Conservation (phyloP, 2,113 vertebrate species). For the Mesoclemmys tuberculata region DNA sequence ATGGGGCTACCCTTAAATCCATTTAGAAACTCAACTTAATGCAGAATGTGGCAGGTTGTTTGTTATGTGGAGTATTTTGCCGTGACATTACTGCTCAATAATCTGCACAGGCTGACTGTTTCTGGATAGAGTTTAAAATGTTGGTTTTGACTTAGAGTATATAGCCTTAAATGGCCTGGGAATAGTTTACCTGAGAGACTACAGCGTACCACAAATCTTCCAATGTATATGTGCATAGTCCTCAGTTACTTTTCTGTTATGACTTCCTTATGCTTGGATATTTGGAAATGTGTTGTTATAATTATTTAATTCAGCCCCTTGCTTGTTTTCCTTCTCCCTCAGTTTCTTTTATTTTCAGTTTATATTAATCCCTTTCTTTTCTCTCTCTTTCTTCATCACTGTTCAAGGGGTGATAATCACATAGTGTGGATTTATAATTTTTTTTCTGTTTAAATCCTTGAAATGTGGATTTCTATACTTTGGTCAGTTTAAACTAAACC, state of each 20-base stretch:
- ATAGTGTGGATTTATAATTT: constrained; percentile 53
- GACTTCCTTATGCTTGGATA: background rate
- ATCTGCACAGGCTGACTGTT: background rate
- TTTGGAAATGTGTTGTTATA: background rate
- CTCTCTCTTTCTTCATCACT: constrained; percentile 1
- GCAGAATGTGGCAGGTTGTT: background rate
- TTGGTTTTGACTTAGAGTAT: background rate
- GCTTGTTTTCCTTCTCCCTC: background rate
- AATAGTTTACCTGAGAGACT: background rate
- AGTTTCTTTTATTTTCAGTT: background rate
- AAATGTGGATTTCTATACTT: constrained; percentile 66
- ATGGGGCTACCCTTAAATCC: too few relatives aligned
- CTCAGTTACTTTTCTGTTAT: background rate
- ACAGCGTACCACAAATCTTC: background rate
- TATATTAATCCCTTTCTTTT: background rate
- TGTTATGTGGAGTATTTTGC: background rate
- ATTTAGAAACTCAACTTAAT: background rate
- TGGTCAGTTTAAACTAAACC: constrained; percentile 66
- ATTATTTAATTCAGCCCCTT: background rate
- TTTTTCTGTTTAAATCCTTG: constrained; percentile 62
- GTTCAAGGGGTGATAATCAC: constrained; percentile 21
- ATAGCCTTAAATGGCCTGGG: background rate
- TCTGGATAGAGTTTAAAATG: background rate
- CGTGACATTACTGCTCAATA: background rate
- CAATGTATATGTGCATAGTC: background rate